Percentiles rank a stretch among this genome's conserved stretches.
These are phyloP conservation scores for Embiotoca jacksoni DNA, from an alignment of 2,113 vertebrate species.

Conservation along the genomic window DNA sequence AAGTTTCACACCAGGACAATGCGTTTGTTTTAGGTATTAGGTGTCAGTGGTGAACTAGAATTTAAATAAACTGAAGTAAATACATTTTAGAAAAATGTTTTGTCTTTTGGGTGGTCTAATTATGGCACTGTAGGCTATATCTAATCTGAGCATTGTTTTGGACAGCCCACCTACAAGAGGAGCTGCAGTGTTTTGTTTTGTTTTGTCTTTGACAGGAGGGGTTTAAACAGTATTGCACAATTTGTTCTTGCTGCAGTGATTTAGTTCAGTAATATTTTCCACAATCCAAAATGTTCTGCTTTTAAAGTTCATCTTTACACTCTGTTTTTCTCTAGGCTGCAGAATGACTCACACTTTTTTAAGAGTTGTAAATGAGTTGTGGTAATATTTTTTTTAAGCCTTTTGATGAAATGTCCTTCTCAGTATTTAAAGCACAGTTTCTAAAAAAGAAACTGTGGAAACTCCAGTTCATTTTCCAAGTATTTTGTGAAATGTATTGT, in stretches of 20 bases:
- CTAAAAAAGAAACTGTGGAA: background rate
- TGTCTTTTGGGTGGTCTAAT: no score
- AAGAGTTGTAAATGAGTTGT: background rate
- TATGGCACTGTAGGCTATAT: no score
- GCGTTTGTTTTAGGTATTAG: no score
- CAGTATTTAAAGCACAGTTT: background rate
- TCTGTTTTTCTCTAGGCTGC: background rate
- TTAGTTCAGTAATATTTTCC: slow-evolving; percentile 24
- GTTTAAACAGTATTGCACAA: slow-evolving; percentile 31
- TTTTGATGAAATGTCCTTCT: background rate
- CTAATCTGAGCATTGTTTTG: background rate
- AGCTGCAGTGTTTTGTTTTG: slow-evolving; percentile 19
- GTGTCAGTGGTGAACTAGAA: no score
- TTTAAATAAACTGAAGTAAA: no score
- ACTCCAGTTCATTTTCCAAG: no score
- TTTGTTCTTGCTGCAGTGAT: slow-evolving; percentile 21
- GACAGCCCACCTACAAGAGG: slow-evolving; percentile 33
- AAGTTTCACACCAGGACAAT: no score
- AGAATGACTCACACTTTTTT: background rate
- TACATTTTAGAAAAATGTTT: no score
- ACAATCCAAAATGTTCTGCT: slow-evolving; percentile 26
- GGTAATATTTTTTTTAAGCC: background rate
- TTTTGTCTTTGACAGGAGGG: slow-evolving; percentile 16
- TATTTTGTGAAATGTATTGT: no score
- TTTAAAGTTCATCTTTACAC: background rate